Percentiles rank a stretch among this genome's conserved stretches.
These are phyloP conservation scores for Tetropium fuscum DNA, from an alignment of 2,888 invertebrate genomes.

Conservation along the genomic window DNA sequence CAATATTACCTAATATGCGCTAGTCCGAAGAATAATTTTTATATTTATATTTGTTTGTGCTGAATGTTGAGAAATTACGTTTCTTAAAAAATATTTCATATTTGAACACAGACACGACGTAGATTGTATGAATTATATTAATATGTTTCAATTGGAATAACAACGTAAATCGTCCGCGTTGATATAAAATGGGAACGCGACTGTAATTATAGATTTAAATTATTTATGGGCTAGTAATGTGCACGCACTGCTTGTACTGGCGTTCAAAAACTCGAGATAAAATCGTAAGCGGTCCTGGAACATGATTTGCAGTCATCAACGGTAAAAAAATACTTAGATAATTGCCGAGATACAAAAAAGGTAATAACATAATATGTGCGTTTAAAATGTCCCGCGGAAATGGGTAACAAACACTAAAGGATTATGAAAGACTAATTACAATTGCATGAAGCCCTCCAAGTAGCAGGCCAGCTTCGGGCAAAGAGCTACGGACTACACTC, in stretches of 20 bases:
- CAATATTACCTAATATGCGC: too few relatives aligned
- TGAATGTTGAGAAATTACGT: too few relatives aligned
- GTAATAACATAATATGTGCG: constrained; percentile 53
- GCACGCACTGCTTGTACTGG: constrained; percentile 9
- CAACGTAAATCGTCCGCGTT: too few relatives aligned
- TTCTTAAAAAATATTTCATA: too few relatives aligned
- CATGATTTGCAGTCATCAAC: constrained; percentile 26
- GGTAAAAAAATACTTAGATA: constrained; percentile 40
- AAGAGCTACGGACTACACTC: constrained; percentile 27
- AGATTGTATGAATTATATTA: too few relatives aligned
- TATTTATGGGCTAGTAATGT: constrained; percentile 7
- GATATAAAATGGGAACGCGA: constrained; percentile 4
- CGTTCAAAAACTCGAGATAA: background rate
- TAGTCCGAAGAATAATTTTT: too few relatives aligned
- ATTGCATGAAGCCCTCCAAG: constrained; percentile 60
- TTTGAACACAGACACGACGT: too few relatives aligned
- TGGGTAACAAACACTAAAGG: constrained; percentile 49
- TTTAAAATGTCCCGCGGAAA: constrained; percentile 50
- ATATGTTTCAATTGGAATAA: too few relatives aligned
- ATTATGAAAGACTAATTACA: constrained; percentile 54
- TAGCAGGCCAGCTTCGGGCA: constrained; percentile 56
- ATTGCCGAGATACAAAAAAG: constrained; percentile 42
- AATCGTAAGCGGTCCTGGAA: constrained; percentile 1
- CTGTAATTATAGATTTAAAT: constrained; percentile 15
- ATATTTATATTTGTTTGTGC: too few relatives aligned